Base-by-base conservation (phyloP, 2,888 invertebrate genomes). In the Aelia acuminata region DNA sequence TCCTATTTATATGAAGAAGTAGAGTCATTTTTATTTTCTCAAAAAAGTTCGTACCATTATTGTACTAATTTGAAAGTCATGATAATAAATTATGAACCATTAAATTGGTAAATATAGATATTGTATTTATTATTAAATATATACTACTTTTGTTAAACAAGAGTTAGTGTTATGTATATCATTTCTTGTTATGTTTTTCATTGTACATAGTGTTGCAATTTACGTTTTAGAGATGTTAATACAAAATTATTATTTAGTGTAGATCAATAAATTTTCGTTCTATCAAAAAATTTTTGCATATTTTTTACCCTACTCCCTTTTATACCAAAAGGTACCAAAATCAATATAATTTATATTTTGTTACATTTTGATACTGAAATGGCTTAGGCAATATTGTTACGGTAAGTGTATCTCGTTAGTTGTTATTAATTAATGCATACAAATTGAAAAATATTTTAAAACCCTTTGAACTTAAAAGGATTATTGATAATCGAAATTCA, bases 181-280 rank as follows among this genome's bases (percentile, higher is more conserved):
- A 87, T 87, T 87, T 84, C 43, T 87, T 87, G 87, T 87, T 87
- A 87, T 87, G 87, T 87, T 87, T 80, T 57, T 87, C 43, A 70
- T 75, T 87, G 87, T 87, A 87, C 80, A 87, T 87, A 87, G 75
- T 87, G 75, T 87, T 87, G 75, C 48, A 87, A 39, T 87, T 87
- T 87, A 87, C 70, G 87, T 87, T 87, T 48, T 87, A 87, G 87
- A 87, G 26, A 80, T 87, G 87, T 87, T 87, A 63, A 63, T 75
- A 75, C 75, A 47, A 63, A 63, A 35, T 49, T 35, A 86, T 86
- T 86, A 86, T 57, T 11, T 86, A 63, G 47, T 26, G 63, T 86
- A 86, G 86, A 43, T 22, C n/a, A 86, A 86, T 86, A 86, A 75
- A 75, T 75, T 75, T 75, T 75, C 35, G 75, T 75, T 75, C 39